Base-by-base conservation (phyloP, 2,113 vertebrate genomes). In the Mugil cephalus region DNA sequence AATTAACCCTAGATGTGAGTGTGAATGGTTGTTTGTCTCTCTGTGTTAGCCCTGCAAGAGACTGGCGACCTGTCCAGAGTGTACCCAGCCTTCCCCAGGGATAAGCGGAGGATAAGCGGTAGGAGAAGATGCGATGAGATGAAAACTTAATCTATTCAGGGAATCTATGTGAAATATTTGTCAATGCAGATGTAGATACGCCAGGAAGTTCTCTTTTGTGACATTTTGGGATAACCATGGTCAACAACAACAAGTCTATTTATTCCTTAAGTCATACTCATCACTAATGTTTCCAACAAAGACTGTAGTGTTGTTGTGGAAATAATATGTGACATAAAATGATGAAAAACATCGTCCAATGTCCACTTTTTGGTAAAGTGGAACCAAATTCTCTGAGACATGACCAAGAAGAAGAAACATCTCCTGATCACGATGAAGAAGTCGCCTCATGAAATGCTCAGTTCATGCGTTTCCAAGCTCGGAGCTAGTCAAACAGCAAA, bases 271-370 rank as follows among this genome's bases (percentile, higher is more conserved):
- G 9, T 35, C 13, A 2, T 14, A 35, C 18, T 45, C 51, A 6
- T 56, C 7, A 13, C 24, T 58, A 56, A 73, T 52, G 19, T 60
- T 54, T 69, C 36, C 11, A 64, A 65, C 54, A 34, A 1, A 53
- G 2, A 47, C 1, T 10, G 1, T 11, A 11, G 2, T 54, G 35
- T 50, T 50, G 38, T 60, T 21, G 34, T 11, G 13, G n/a, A 2
- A 17, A 35, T 42, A 60, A 60, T 47, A 8, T 8, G 14, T 18
- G 46, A 6, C 3, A 0, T 21, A 34, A 50, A 13, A 60, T 40
- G 43, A 34, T 24, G 39, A 8, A 18, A 43, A 34, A 48, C 6
- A 18, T 50, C 6, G 18, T 73, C 34, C 14, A 11, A 6, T n/a
- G 15, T 48, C 36, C 34, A 7, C 18, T 61, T 40, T n/a, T 36